Evolutionary conservation across 1,140 invertebrate genomes (phyloP).

Genomic region (Holotrichia oblita): DNA sequence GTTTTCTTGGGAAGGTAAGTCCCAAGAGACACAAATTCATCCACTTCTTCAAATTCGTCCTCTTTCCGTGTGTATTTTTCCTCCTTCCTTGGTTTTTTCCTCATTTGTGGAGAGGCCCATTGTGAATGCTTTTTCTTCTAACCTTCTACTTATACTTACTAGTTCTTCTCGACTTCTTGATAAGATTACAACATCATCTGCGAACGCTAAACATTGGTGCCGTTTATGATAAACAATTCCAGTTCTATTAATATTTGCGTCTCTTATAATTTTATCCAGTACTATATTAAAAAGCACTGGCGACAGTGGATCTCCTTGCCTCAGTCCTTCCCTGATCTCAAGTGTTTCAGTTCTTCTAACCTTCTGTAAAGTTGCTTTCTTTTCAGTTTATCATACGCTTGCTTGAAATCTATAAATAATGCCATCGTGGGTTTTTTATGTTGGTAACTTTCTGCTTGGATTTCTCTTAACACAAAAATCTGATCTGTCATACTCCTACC

Average conservation of each 20-base stretch:
- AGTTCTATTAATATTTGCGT: neutral
- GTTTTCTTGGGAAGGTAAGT: too few relatives aligned
- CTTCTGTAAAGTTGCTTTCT: neutral
- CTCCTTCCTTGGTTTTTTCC: too few relatives aligned
- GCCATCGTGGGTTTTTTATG: neutral
- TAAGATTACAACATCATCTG: neutral
- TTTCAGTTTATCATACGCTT: neutral
- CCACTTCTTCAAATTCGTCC: too few relatives aligned
- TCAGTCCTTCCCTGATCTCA: neutral
- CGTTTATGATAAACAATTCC: neutral
- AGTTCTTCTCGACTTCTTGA: too few relatives aligned
- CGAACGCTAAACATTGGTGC: neutral
- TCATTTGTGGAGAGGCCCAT: too few relatives aligned
- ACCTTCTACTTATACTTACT: too few relatives aligned
- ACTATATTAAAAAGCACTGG: too few relatives aligned
- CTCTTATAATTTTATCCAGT: too few relatives aligned
- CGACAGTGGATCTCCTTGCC: neutral
- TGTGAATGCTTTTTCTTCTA: too few relatives aligned
- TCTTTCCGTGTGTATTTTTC: too few relatives aligned
- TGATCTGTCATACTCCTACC: too few relatives aligned
- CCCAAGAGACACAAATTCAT: too few relatives aligned
- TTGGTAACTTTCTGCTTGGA: conserved; percentile 1
- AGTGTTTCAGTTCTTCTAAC: neutral
- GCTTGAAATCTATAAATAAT: neutral
- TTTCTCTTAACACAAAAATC: neutral